These are phyloP conservation scores for Leptopilina myrica DNA, from an alignment of 2,888 invertebrate species.

Conservation along the genomic window DNA sequence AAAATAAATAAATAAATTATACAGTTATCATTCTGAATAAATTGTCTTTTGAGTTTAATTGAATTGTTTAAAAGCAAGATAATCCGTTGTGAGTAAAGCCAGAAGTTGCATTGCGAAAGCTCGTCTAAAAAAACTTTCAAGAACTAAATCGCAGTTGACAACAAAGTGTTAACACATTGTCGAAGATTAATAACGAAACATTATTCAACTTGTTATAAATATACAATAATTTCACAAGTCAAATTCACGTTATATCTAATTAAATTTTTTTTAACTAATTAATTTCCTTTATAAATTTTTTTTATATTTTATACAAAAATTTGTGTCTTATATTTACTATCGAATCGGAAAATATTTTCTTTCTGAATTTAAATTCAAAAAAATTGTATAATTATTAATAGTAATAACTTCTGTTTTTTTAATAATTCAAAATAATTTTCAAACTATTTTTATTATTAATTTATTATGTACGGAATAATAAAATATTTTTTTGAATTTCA, in stretches of 20 bases:
- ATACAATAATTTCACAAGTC: constrained; percentile 1
- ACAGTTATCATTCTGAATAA: neutral
- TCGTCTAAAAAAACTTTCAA: constrained; percentile 15
- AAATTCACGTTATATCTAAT: neutral
- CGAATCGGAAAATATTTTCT: no score
- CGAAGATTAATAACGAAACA: constrained; percentile 2
- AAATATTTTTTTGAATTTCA: no score
- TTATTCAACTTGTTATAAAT: constrained; percentile 12
- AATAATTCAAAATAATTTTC: no score
- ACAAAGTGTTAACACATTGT: constrained; percentile 18
- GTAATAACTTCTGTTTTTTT: no score
- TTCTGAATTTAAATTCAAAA: no score
- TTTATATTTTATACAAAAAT: neutral
- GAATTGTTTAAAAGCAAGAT: no score
- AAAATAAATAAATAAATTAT: no score
- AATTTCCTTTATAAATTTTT: neutral
- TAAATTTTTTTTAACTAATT: neutral
- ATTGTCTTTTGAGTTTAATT: neutral
- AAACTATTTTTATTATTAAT: no score
- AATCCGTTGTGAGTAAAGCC: neutral
- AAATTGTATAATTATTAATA: no score
- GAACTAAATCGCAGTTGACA: constrained; percentile 9
- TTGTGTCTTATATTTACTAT: no score
- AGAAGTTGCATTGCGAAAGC: constrained; percentile 28
- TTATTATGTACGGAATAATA: no score